phyloP scores from a whole-genome alignment of 2,113 vertebrate species.

The Poecile atricapillus region DNA sequence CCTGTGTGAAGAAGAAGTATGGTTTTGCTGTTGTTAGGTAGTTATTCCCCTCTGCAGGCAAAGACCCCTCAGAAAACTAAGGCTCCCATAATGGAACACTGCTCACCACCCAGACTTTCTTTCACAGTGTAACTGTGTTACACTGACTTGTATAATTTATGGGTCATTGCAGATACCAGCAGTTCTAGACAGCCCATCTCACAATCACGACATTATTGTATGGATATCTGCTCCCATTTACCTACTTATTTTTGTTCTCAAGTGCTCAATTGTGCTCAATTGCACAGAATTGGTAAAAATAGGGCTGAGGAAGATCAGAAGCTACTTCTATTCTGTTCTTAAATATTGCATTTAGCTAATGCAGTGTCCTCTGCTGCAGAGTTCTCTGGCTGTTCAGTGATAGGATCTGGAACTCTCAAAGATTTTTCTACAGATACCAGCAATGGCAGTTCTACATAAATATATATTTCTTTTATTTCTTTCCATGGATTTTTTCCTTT shows the following conservation, averaged over 20 bases:
- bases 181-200: background rate
- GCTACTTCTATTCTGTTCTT: background rate
- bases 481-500: background rate
- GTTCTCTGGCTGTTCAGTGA: background rate
- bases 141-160: background rate
- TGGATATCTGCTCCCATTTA: background rate
- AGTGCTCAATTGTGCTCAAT: background rate
- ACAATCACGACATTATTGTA: background rate
- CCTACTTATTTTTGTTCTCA: background rate
- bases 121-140: background rate
- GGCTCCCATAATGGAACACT: fast-evolving
- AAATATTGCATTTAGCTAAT: background rate
- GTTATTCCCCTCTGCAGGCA: background rate
- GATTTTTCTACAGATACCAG: background rate
- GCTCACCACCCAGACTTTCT: background rate
- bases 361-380: background rate
- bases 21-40: background rate
- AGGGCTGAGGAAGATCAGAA: background rate
- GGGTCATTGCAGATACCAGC: background rate
- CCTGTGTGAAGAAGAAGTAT: background rate
- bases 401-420: background rate
- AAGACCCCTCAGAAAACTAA: background rate
- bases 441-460: background rate
- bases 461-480: background rate
- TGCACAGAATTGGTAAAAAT: background rate